Conservation (phyloP, 2,113 vertebrate species). For the Genyomyrus donnyi region DNA sequence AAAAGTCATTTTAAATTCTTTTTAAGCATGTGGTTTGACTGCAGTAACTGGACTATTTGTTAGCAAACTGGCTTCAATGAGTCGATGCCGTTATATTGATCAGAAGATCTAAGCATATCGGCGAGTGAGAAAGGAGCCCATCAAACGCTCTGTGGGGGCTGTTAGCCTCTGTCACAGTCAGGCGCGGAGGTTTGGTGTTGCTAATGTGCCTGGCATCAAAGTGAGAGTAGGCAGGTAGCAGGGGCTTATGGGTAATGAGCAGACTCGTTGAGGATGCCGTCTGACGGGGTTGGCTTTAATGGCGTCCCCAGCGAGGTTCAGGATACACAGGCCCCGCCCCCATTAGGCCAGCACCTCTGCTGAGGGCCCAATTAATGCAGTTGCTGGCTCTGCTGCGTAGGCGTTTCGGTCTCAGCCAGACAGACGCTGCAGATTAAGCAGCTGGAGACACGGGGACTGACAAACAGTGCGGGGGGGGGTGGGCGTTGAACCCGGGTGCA, state of each 20-base stretch:
- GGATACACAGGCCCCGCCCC: neutral
- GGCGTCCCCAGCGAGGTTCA: neutral
- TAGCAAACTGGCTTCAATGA: neutral
- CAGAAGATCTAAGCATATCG: neutral
- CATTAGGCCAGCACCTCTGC: neutral
- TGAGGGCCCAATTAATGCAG: neutral
- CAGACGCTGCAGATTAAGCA: neutral
- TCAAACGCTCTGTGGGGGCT: neutral
- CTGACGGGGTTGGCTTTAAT: constrained; percentile 1
- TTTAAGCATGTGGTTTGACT: neutral
- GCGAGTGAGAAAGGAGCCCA: neutral
- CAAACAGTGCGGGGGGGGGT: neutral
- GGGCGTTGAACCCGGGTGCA: neutral
- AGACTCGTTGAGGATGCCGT: neutral
- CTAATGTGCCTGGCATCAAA: neutral
- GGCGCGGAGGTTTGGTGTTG: neutral
- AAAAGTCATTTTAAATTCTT: neutral
- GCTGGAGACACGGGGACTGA: neutral
- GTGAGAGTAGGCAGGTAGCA: neutral
- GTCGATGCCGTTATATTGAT: neutral
- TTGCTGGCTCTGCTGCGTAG: neutral
- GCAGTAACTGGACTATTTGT: neutral
- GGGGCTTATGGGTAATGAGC: constrained; percentile 10
- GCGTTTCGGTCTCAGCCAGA: neutral
- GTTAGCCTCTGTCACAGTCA: neutral